A percentile compares a stretch with the other conserved stretches of the same genome.
Conservation (phyloP, 1,140 invertebrate species). For the Mesaphorura yosii region DNA sequence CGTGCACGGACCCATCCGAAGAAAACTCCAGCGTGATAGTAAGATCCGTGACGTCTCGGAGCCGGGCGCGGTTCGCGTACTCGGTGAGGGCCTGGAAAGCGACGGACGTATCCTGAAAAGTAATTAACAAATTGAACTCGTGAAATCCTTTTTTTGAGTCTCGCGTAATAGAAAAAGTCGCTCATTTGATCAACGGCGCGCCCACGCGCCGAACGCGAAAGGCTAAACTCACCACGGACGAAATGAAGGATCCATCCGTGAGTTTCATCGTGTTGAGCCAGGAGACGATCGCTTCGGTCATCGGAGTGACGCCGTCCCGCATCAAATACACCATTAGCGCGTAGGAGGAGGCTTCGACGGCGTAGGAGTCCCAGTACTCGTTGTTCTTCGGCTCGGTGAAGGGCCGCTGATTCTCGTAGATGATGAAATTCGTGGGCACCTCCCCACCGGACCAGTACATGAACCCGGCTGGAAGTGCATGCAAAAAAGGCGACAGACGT, state of each 20-base stretch:
- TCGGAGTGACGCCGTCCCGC: constrained; percentile 38
- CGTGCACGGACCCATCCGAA: constrained; percentile 30
- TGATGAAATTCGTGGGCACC: constrained; percentile 35
- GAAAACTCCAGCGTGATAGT: constrained; percentile 40
- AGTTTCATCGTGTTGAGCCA: constrained; percentile 50
- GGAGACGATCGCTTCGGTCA: constrained; percentile 42
- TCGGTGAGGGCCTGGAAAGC: constrained; percentile 49
- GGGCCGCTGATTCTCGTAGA: constrained; percentile 42
- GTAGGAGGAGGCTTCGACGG: constrained; percentile 48
- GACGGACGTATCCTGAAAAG: constrained; percentile 45
- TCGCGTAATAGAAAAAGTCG: neutral
- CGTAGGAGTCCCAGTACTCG: constrained; percentile 38
- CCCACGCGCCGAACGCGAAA: no score
- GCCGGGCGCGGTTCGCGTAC: constrained; percentile 45
- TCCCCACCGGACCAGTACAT: constrained; percentile 41
- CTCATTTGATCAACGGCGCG: neutral
- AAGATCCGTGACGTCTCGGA: constrained; percentile 48
- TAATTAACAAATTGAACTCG: neutral
- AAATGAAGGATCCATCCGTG: constrained; percentile 45
- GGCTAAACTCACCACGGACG: constrained; percentile 40
- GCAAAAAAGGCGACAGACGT: constrained; percentile 1
- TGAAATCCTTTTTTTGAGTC: neutral
- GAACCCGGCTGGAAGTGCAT: constrained; percentile 36
- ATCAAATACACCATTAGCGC: constrained; percentile 44
- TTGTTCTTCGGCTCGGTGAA: constrained; percentile 40